A percentile compares a stretch with the other conserved stretches of the same genome.
phyloP scores from a whole-genome alignment of 1,140 invertebrate species.

The Melipona quadrifasciata region DNA sequence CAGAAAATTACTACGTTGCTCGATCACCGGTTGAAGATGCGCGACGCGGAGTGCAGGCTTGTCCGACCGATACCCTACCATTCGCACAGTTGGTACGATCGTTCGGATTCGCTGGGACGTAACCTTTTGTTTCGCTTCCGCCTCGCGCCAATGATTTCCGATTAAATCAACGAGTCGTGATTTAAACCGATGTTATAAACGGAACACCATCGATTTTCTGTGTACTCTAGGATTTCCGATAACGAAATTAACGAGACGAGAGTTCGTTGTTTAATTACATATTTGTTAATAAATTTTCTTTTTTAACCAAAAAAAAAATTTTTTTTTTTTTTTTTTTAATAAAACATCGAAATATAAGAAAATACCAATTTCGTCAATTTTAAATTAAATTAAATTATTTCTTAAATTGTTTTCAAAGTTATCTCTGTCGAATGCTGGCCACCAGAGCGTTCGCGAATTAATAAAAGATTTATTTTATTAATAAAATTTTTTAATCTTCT shows the following conservation, averaged over 20 bases:
- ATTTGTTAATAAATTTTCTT: no score
- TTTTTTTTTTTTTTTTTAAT: no score
- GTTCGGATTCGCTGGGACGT: neutral
- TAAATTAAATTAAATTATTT: no score
- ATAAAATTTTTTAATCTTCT: no score
- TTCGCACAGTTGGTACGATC: neutral
- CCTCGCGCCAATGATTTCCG: neutral
- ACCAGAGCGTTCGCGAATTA: no score
- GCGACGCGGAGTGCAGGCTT: neutral
- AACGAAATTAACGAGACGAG: neutral
- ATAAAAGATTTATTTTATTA: no score
- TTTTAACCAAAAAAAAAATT: no score
- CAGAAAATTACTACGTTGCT: neutral
- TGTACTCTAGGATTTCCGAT: neutral
- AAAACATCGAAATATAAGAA: no score
- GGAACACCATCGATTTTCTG: neutral
- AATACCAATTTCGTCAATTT: no score
- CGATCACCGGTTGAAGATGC: neutral
- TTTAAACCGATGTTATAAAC: neutral
- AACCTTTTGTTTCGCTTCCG: conserved; percentile 35
- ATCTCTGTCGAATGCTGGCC: no score
- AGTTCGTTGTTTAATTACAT: neutral
- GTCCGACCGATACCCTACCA: neutral
- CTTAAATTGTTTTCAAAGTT: no score
- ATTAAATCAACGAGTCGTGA: neutral